Evolutionary conservation across 2,797 vertebrate species (phyloP), one percentile per base, ranked within the genome.

Genomic region (Lacerta viridis): DNA sequence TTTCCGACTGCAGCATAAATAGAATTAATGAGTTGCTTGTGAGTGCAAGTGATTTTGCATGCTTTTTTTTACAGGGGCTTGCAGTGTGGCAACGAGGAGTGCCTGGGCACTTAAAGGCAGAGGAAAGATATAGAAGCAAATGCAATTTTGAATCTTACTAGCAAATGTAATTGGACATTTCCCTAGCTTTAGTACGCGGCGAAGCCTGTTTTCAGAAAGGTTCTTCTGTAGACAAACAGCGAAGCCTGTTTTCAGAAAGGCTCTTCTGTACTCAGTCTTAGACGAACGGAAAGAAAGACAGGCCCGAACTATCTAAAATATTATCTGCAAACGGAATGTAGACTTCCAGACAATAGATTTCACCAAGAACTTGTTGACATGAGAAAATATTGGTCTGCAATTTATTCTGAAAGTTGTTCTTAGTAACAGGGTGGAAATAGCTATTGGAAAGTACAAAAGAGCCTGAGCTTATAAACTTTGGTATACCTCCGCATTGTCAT

Each of bases 21-120:
- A 68, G 89, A 89, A 89, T 90, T 90, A 90, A 89, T 36, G 91
- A 82, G 46, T n/a, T 80, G 11, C 68, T 50, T 64, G 80, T 39
- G 78, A 89, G 75, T 84, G 4, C 82, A 84, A 90, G 66, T 71
- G 83, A 74, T 88, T 87, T 85, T 29, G 0, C 55, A 71, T 43
- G 2, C 68, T 33, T 36, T n/a, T 84, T 39, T 75, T 55, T 79
- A 3, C 0, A 7, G 64, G 39, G 74, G 11, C 78, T 78, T 81
- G 68, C 66, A 80, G 82, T 13, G 43, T 69, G 75, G 77, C 89
- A 78, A 84, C 86, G 71, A 76, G 55, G 80, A 59, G 85, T 50
- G 69, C 61, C 3, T 11, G n/a, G 64, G 27, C 1, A 0, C 33
- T 6, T 74, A 1, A 33, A 59, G 43, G 55, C 46, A 76, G 41